A percentile compares a stretch with the other conserved stretches of the same genome.
These are phyloP conservation scores for Meriones unguiculatus DNA, from an alignment of 2,113 vertebrate species.

Conservation along the genomic window DNA sequence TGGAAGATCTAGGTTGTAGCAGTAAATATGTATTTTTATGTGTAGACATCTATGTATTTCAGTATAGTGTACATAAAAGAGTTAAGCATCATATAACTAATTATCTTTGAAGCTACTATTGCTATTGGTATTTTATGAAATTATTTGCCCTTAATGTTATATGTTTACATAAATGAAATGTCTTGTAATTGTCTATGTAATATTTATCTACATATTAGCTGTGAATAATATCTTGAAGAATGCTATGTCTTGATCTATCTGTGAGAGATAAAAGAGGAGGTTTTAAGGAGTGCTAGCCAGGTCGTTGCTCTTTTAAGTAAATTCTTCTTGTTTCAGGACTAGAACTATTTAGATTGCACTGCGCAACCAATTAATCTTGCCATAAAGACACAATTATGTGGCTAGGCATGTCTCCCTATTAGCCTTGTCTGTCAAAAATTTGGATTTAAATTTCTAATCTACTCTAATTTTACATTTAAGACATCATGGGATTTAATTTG, in stretches of 20 bases:
- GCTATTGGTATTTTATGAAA: neutral
- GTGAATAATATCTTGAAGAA: neutral
- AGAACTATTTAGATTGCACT: neutral
- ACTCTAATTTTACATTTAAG: slow-evolving; percentile 28
- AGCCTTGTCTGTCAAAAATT: neutral
- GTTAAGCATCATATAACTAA: neutral
- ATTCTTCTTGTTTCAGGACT: neutral
- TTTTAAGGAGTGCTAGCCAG: neutral
- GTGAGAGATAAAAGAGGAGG: neutral
- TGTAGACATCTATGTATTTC: neutral
- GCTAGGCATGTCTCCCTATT: neutral
- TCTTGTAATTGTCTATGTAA: neutral
- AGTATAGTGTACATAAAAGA: neutral
- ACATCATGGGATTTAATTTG: neutral
- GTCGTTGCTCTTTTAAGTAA: neutral
- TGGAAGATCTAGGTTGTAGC: neutral
- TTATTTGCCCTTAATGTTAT: neutral
- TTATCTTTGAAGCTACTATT: neutral
- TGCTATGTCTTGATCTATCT: neutral
- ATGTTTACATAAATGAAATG: neutral
- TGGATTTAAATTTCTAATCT: slow-evolving; percentile 26
- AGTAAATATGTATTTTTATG: neutral
- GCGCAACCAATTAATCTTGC: neutral
- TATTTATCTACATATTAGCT: neutral
- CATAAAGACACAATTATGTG: slow-evolving; percentile 3